These are phyloP conservation scores for Oncopodura yosiiana DNA, from an alignment of 1,140 invertebrate genomes.

Conservation along the genomic window DNA sequence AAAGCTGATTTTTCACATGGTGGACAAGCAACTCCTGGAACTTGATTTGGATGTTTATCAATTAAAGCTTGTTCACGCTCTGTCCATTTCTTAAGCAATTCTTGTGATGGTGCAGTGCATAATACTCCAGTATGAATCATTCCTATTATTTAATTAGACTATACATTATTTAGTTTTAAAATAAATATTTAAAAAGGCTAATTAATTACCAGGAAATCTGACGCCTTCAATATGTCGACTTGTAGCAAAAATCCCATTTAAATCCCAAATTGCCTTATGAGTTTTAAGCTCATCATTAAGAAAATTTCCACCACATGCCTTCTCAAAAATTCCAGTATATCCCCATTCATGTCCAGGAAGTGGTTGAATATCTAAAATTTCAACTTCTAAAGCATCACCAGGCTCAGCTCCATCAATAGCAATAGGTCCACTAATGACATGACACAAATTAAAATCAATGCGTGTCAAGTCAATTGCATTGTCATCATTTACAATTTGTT, in stretches of 20 bases:
- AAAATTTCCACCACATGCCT: constrained; percentile 2
- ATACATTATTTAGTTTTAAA: background rate
- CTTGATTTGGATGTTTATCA: background rate
- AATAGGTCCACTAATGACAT: constrained; percentile 2
- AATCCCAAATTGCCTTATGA: constrained; percentile 12
- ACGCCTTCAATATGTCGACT: constrained; percentile 11
- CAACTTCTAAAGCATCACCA: constrained; percentile 13
- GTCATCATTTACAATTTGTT: constrained; percentile 8
- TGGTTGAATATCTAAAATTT: constrained; percentile 4
- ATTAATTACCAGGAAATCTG: constrained; percentile 2
- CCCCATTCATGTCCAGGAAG: constrained; percentile 3
- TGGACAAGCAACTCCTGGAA: background rate
- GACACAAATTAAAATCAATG: background rate
- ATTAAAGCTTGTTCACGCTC: background rate
- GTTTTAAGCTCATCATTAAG: background rate
- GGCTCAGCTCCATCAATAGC: constrained; percentile 7
- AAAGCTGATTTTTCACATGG: constrained; percentile 3
- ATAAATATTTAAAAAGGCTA: too few relatives aligned
- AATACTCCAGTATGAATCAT: constrained; percentile 9
- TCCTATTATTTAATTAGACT: background rate
- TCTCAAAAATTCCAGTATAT: constrained; percentile 5
- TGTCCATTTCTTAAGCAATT: constrained; percentile 10
- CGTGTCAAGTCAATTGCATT: background rate
- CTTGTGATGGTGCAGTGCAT: background rate
- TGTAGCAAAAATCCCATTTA: constrained; percentile 5